These are phyloP conservation scores for Drosophila pseudoananassae DNA, from an alignment of 1,140 invertebrate species.

Conservation along the genomic window DNA sequence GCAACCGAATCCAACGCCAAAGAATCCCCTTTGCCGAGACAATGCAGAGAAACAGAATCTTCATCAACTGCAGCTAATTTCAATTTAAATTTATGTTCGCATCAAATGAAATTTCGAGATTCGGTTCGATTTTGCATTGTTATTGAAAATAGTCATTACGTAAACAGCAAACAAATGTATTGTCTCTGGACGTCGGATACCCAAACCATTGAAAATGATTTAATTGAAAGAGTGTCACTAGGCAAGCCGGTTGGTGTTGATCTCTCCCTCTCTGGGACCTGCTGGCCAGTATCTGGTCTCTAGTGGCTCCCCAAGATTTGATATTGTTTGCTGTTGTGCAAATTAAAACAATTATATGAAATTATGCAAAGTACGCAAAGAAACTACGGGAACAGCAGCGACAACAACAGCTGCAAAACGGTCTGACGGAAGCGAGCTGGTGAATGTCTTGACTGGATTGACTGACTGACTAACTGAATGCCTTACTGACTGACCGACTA, in stretches of 20 bases:
- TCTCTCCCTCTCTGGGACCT: conserved; percentile 6
- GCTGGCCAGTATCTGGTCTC: not conserved
- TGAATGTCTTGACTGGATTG: conserved; percentile 50
- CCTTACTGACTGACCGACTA: conserved; percentile 43
- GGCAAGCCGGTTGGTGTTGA: conserved; percentile 40
- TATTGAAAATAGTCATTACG: conserved; percentile 57
- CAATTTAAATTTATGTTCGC: conserved; percentile 68
- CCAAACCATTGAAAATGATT: conserved; percentile 61
- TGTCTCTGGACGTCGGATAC: conserved; percentile 19
- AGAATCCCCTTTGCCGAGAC: conserved; percentile 43
- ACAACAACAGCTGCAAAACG: conserved; percentile 53
- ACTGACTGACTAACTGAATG: conserved; percentile 31
- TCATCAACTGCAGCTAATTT: conserved; percentile 46
- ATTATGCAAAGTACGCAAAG: conserved; percentile 77
- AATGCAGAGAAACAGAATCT: conserved; percentile 63
- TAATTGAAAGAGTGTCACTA: conserved; percentile 69
- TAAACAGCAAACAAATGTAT: conserved; percentile 28
- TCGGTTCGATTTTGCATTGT: conserved; percentile 65
- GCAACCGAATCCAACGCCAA: conserved; percentile 13
- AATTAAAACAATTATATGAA: conserved; percentile 76
- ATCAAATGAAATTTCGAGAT: conserved; percentile 54
- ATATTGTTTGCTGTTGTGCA: conserved; percentile 75
- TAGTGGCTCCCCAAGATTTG: conserved; percentile 40
- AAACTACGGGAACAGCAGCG: conserved; percentile 49
- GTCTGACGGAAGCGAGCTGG: conserved; percentile 70